Percentiles rank a stretch among this genome's conserved stretches.
These are phyloP conservation scores for Rhabdomys dilectus DNA, from an alignment of 2,113 vertebrate genomes.

Conservation along the genomic window DNA sequence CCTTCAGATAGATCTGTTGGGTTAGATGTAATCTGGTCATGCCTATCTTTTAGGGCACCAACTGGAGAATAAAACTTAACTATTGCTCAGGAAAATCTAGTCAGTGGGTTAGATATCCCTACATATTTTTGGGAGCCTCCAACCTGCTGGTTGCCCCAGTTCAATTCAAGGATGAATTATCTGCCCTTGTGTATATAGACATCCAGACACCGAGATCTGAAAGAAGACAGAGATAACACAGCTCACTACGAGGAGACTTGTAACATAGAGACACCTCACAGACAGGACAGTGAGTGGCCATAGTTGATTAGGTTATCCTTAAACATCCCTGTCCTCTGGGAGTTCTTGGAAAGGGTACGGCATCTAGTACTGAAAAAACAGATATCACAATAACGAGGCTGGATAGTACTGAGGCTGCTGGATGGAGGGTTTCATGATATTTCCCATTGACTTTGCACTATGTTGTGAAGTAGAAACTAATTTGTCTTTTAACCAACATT, in stretches of 20 bases:
- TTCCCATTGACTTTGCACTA: neutral
- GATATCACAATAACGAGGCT: neutral
- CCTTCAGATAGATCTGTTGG: neutral
- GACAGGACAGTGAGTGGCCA: neutral
- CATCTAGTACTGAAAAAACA: neutral
- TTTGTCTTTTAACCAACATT: neutral
- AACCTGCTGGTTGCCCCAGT: neutral
- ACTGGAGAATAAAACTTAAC: conserved; percentile 14
- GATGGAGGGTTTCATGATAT: neutral
- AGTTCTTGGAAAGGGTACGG: neutral
- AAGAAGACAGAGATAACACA: neutral
- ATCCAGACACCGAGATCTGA: neutral
- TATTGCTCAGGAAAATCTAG: conserved; percentile 7
- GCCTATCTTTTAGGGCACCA: neutral
- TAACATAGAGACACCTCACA: neutral
- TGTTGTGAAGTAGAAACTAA: neutral
- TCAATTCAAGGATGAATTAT: conserved; percentile 29
- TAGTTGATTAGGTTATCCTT: neutral
- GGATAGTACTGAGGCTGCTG: neutral
- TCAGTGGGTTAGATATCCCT: neutral
- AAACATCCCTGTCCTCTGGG: neutral
- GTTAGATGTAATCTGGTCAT: neutral
- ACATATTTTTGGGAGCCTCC: neutral
- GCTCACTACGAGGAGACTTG: neutral
- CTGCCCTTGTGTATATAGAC: neutral